phyloP scores from a whole-genome alignment of 1,140 invertebrate genomes.

The Bombus pascuorum region DNA sequence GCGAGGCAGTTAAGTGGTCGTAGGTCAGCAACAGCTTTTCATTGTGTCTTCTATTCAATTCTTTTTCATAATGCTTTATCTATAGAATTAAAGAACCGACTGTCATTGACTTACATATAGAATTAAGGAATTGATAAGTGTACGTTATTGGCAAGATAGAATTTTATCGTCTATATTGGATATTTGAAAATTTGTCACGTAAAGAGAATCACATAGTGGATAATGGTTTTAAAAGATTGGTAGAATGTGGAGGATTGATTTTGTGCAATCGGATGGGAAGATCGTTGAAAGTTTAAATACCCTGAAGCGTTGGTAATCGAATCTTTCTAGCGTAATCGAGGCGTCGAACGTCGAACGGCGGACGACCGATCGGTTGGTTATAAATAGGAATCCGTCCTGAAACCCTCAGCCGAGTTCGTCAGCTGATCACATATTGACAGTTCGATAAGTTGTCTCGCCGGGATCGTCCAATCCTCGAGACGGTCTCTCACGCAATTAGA shows the following conservation, averaged over 20 bases:
- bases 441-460: constrained; percentile 72
- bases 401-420: constrained; percentile 65
- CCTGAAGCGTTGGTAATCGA: neutral
- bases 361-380: constrained; percentile 51
- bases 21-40: constrained; percentile 64
- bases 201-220: too few species aligned
- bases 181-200: neutral
- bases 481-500: constrained; percentile 46
- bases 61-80: neutral
- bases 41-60: neutral
- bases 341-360: constrained; percentile 20
- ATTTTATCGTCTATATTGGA: neutral
- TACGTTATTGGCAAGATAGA: neutral
- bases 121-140: too few species aligned
- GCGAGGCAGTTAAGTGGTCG: constrained; percentile 43
- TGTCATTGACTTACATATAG: too few species aligned
- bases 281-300: neutral
- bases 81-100: neutral
- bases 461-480: constrained; percentile 47
- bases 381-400: constrained; percentile 66
- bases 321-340: constrained; percentile 14
- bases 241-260: neutral
- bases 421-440: constrained; percentile 80
- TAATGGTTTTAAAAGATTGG: neutral
- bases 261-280: neutral